Evolutionary conservation across 2,113 vertebrate genomes (phyloP).

Genomic region (Spermophilus dauricus): DNA sequence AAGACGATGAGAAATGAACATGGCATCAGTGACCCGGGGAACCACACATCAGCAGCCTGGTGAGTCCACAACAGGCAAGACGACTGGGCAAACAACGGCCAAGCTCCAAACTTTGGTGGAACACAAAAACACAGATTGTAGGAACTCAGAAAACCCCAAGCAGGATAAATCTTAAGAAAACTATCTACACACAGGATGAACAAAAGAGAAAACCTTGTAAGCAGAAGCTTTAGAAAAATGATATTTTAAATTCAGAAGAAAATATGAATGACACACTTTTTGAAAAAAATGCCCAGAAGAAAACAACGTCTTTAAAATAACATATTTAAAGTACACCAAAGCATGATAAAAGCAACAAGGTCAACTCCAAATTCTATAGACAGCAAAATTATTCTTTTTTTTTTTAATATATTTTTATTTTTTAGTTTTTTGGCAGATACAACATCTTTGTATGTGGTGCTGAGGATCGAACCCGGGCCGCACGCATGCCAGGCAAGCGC

Average conservation of each 20-base stretch:
- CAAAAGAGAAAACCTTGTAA: not conserved
- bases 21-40: not conserved
- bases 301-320: not conserved
- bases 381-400: not conserved
- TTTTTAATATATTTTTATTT: too few relatives aligned
- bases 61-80: not conserved
- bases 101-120: not conserved
- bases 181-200: not conserved
- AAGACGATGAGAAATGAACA: not conserved
- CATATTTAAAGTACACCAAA: not conserved
- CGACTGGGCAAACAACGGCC: not conserved
- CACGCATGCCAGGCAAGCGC: too few relatives aligned
- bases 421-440: too few relatives aligned
- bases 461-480: too few relatives aligned
- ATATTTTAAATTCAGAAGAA: not conserved
- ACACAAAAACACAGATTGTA: not conserved
- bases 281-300: not conserved
- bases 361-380: not conserved
- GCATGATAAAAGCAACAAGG: not conserved
- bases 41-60: not conserved
- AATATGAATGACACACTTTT: not conserved
- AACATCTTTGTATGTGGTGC: too few relatives aligned
- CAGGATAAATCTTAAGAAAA: not conserved
- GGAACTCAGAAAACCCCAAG: not conserved
- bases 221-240: not conserved